Evolutionary conservation across 2,113 vertebrate genomes (phyloP).

Genomic region (Bungarus multicinctus): DNA sequence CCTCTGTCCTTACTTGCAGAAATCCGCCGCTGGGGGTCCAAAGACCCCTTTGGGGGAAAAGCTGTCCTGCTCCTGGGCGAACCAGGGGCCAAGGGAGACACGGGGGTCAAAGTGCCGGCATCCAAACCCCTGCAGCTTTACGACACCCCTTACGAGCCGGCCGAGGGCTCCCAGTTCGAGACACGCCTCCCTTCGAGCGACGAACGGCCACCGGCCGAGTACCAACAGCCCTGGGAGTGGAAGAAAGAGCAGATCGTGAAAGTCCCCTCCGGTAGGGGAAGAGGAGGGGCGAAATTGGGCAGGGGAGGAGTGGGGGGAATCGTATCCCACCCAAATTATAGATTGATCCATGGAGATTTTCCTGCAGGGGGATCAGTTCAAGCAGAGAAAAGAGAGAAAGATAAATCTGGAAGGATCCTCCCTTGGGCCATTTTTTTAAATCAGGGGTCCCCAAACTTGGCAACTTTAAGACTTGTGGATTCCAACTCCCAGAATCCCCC

Average conservation of each 20-base stretch:
- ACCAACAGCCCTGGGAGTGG: conserved; percentile 90
- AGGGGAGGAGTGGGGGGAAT: no score
- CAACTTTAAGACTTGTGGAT: no score
- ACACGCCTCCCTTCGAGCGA: conserved; percentile 71
- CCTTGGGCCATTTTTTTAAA: no score
- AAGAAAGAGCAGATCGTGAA: conserved; percentile 85
- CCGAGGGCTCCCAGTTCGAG: conserved; percentile 13
- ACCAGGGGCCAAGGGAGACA: conserved; percentile 30
- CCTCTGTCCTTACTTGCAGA: not conserved
- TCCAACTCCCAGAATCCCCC: no score
- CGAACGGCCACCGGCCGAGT: conserved; percentile 73
- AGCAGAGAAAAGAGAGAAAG: not conserved
- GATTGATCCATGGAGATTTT: not conserved
- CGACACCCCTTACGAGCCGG: conserved; percentile 5
- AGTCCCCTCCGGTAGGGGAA: conserved; percentile 78
- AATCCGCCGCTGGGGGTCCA: conserved; percentile 88
- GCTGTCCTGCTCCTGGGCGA: conserved; percentile 79
- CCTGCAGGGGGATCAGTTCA: not conserved
- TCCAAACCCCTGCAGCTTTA: conserved; percentile 2
- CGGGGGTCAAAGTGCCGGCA: not conserved
- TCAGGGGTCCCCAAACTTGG: no score
- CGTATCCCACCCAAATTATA: not conserved
- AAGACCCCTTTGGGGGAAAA: conserved; percentile 85
- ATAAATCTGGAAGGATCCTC: not conserved
- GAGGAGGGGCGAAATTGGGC: not conserved